phyloP scores from a whole-genome alignment of 1,140 invertebrate genomes.

The Marisa cornuarietis region DNA sequence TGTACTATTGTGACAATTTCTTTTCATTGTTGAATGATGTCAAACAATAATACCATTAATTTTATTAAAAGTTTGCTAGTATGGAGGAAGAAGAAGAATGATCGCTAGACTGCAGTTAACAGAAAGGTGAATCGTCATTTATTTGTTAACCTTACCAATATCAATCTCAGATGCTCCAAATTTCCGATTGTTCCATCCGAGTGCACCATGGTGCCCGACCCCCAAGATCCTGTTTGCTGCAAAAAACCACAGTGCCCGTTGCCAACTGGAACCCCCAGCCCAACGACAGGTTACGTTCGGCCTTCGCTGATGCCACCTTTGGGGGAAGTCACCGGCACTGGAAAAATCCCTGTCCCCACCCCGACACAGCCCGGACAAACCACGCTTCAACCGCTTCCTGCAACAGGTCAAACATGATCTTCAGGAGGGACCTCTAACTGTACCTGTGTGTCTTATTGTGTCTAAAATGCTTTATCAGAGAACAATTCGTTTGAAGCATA shows the following conservation, averaged over 20 bases:
- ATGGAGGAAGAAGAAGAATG: too few species aligned
- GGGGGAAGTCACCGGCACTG: slow-evolving; percentile 35
- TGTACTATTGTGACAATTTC: too few species aligned
- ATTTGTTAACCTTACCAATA: background rate
- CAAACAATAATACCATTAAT: too few species aligned
- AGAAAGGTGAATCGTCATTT: too few species aligned
- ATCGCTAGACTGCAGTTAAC: too few species aligned
- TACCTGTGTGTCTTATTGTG: too few species aligned
- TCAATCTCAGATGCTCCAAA: slow-evolving; percentile 40
- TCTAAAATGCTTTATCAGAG: too few species aligned
- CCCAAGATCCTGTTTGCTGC: slow-evolving; percentile 51
- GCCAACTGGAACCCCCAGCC: slow-evolving; percentile 28
- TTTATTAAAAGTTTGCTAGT: too few species aligned
- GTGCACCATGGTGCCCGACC: slow-evolving; percentile 47
- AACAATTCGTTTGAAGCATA: too few species aligned
- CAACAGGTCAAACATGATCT: background rate
- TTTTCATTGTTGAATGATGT: too few species aligned
- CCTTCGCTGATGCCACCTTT: slow-evolving; percentile 23
- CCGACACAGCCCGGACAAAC: slow-evolving; percentile 21
- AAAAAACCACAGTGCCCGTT: slow-evolving; percentile 44
- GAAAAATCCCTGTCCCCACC: slow-evolving; percentile 23
- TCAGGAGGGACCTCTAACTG: too few species aligned
- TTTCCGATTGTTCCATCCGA: slow-evolving; percentile 42
- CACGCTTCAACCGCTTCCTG: slow-evolving; percentile 35
- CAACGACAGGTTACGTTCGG: slow-evolving; percentile 30